Percentiles rank a stretch among this genome's conserved stretches.
These are phyloP conservation scores for Porites rus DNA, from an alignment of 92 coral and sea anemone genomes.

Conservation along the genomic window DNA sequence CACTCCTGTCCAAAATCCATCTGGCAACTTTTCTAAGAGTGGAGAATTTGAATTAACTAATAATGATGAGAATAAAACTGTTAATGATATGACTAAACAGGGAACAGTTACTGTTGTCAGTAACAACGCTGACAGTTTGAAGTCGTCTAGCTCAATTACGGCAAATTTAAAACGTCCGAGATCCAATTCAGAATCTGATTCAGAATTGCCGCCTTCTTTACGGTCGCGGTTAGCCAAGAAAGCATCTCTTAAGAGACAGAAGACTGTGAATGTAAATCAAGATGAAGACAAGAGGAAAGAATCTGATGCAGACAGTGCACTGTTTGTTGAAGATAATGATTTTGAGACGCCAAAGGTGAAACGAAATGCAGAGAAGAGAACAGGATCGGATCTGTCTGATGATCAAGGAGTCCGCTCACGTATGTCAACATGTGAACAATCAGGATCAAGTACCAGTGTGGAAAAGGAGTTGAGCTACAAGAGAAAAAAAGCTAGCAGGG, in stretches of 20 bases:
- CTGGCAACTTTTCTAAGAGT: background rate
- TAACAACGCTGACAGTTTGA: background rate
- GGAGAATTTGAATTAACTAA: background rate
- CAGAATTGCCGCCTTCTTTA: slow-evolving; percentile 5
- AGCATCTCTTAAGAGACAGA: background rate
- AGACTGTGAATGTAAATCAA: too few relatives aligned
- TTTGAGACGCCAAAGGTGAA: slow-evolving; percentile 36
- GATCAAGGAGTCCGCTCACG: background rate
- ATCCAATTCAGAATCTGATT: slow-evolving; percentile 31
- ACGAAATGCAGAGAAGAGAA: slow-evolving; percentile 22
- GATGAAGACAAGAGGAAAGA: background rate
- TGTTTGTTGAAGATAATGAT: slow-evolving; percentile 18
- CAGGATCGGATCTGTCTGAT: slow-evolving; percentile 31
- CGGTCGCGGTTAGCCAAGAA: background rate
- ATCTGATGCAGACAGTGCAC: background rate
- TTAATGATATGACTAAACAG: background rate
- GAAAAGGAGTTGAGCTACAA: background rate
- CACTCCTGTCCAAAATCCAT: background rate
- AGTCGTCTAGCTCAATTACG: background rate
- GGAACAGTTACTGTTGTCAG: background rate
- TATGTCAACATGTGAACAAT: background rate
- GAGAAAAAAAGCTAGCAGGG: slow-evolving; percentile 10
- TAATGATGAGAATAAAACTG: background rate
- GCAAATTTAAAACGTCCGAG: slow-evolving; percentile 8
- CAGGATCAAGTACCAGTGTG: background rate